Conservation (phyloP, 2,888 invertebrate species). For the Drosophila buzzatii region DNA sequence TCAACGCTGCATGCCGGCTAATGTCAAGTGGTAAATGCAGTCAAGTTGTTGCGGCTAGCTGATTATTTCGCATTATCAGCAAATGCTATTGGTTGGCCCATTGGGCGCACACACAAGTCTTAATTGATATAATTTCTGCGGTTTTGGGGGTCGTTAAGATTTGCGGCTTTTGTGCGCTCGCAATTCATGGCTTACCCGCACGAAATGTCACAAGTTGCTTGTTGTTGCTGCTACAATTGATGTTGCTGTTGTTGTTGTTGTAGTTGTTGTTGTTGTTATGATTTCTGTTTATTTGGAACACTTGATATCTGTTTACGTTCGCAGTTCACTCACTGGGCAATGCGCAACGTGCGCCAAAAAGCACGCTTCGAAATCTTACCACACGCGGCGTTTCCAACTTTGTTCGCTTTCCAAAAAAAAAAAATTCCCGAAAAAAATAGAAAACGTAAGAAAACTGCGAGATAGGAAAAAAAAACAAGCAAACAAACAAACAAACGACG, state of each 20-base stretch:
- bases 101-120: constrained; percentile 12
- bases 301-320: constrained; percentile 33
- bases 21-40: constrained; percentile 36
- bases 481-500: background rate
- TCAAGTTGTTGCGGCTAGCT: constrained; percentile 17
- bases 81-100: constrained; percentile 14
- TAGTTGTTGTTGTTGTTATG: constrained; percentile 9
- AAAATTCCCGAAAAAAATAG: background rate
- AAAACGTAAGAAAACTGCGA: background rate
- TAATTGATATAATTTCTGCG: constrained; percentile 37
- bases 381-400: constrained; percentile 35
- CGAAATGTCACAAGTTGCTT: constrained; percentile 3
- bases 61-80: constrained; percentile 38
- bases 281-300: constrained; percentile 19
- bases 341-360: constrained; percentile 47
- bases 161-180: constrained; percentile 42
- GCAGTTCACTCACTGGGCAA: constrained; percentile 39
- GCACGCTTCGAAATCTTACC: constrained; percentile 40
- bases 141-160: constrained; percentile 23
- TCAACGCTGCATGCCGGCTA: constrained; percentile 18
- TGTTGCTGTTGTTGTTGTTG: constrained; percentile 9
- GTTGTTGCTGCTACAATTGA: background rate
- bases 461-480: background rate
- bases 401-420: constrained; percentile 7
- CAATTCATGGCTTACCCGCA: constrained; percentile 37